Base-by-base conservation (phyloP, 2,888 invertebrate species). In the Acrocera orbiculus region DNA sequence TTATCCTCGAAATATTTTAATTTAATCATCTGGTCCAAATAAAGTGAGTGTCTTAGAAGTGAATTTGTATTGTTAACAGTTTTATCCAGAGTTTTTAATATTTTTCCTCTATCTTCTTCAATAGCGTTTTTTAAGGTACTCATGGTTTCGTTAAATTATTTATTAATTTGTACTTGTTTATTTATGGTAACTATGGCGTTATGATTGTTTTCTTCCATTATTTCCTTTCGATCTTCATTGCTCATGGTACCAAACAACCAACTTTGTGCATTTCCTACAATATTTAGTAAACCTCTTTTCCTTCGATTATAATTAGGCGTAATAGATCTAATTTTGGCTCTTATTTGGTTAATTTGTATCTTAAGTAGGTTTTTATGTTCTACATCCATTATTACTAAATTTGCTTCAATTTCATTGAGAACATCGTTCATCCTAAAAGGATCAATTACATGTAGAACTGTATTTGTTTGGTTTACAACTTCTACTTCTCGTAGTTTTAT, bases 111-210 rank as follows among this genome's bases (percentile, higher is more conserved):
- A 30, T 38, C 37, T 9, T 35, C 27, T 32, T 15, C n/a, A 32
- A 39, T 22, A 17, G 30, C 32, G 23, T 16, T 28, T 33, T 37
- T 34, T 13, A 41, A 27, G 15, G 31, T 27, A 25, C 32, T 29
- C 35, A 40, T 41, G 9, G 38, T 34, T 30, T 40, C 35, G 26
- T 37, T 39, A 25, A 38, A 41, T 16, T 37, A 32, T 17, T 28
- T 34, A 19, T 41, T 41, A 6, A 41, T 38, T 34, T 27, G 29
- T 13, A 39, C 37, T 30, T 39, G 40, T 30, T 37, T 8, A 28
- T 41, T 41, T 11, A 37, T 25, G 23, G 30, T 25, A 9, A 19
- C 17, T 25, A 41, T 41, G 17, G 37, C 26, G 20, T 41, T 40
- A 17, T 36, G 41, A 35, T 29, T 37, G 32, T 39, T 41, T 34